Evolutionary conservation across 2,113 vertebrate species (phyloP).

Genomic region (Ariopsis seemanni): DNA sequence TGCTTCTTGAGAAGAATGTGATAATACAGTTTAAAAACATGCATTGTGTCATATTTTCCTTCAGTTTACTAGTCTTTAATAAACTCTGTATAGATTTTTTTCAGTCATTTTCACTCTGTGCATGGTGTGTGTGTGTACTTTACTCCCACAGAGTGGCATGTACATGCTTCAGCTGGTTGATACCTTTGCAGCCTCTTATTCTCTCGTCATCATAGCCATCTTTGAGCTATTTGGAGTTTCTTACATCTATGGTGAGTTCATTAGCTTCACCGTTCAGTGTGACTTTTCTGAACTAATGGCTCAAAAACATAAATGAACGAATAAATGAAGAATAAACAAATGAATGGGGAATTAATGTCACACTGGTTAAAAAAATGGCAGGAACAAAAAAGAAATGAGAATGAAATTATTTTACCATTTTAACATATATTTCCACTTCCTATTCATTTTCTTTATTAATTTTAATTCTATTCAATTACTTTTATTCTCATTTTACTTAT

Average conservation of each 20-base stretch:
- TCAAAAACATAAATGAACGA: not conserved
- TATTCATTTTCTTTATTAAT: not conserved
- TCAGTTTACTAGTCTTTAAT: not conserved
- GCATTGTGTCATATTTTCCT: not conserved
- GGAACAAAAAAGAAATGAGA: not conserved
- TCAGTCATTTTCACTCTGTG: not conserved
- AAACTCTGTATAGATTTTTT: not conserved
- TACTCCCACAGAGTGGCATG: conserved; percentile 78
- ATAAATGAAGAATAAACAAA: not conserved
- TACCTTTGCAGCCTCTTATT: conserved; percentile 85
- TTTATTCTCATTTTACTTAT: not conserved
- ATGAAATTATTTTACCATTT: not conserved
- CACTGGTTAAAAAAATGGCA: not conserved
- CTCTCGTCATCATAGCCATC: conserved; percentile 87
- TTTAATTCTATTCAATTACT: not conserved
- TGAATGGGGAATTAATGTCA: not conserved
- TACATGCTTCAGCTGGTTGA: conserved; percentile 92
- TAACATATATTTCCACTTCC: not conserved
- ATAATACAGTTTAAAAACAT: not conserved
- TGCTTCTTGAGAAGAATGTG: not conserved
- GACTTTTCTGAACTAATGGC: not conserved
- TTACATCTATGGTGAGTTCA: conserved; percentile 83
- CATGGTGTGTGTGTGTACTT: conserved; percentile 18
- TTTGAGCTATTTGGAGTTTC: conserved; percentile 86
- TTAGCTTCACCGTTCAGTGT: not conserved